Evolutionary conservation across 2,797 vertebrate genomes (phyloP).

Genomic region (Chloroceryle amazona): DNA sequence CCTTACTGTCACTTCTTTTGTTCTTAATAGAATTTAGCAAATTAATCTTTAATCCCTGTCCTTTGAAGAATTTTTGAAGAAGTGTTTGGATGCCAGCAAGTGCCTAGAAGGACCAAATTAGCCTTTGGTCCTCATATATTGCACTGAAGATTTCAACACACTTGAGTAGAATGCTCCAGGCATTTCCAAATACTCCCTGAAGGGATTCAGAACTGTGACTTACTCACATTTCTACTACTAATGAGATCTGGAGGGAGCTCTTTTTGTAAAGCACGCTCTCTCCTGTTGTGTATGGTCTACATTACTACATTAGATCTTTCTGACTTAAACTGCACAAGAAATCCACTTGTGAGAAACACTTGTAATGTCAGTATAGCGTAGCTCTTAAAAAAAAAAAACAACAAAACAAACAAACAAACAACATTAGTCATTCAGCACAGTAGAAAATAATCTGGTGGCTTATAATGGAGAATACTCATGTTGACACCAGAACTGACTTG

Average conservation of each 20-base stretch:
- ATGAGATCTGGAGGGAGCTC: background rate
- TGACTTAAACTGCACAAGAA: background rate
- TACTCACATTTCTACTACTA: background rate
- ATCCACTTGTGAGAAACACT: background rate
- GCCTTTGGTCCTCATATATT: background rate
- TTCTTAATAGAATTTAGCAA: background rate
- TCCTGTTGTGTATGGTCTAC: background rate
- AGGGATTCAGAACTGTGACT: background rate
- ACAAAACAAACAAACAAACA: background rate
- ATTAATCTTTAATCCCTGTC: background rate
- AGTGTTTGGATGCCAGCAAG: background rate
- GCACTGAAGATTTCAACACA: background rate
- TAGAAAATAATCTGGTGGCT: background rate
- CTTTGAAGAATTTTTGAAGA: background rate
- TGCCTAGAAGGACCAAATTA: background rate
- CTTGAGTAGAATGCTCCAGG: background rate
- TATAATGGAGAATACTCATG: background rate
- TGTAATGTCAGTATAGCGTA: background rate
- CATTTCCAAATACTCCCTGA: background rate
- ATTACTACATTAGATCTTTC: background rate
- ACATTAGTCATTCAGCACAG: background rate
- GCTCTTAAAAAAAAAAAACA: background rate
- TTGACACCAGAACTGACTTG: constrained; percentile 38
- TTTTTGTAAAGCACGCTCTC: background rate
- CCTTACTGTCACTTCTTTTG: background rate